phyloP scores from a whole-genome alignment of 2,888 invertebrate species.

The Dendrolimus pini region DNA sequence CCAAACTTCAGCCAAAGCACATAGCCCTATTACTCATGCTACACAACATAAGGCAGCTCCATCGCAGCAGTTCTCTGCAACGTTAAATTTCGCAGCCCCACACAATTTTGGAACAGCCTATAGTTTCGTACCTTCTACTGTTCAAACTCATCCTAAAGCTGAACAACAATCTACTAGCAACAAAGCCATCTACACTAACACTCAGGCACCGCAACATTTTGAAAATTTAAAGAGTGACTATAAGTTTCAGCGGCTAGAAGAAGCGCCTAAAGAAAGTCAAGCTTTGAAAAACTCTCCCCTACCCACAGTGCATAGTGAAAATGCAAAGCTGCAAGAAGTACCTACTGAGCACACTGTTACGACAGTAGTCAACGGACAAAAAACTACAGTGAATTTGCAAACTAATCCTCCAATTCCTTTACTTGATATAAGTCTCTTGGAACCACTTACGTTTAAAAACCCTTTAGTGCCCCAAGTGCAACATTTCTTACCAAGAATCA shows the following conservation, averaged over 20 bases:
- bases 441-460: slow-evolving; percentile 62
- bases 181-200: slow-evolving; percentile 35
- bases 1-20: slow-evolving; percentile 23
- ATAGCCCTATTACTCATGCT: slow-evolving; percentile 16
- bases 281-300: background rate
- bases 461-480: slow-evolving; percentile 68
- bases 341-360: slow-evolving; percentile 38
- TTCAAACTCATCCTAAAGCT: slow-evolving; percentile 15
- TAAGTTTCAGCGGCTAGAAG: slow-evolving; percentile 24
- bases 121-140: background rate
- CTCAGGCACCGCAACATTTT: slow-evolving; percentile 27
- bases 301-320: slow-evolving; percentile 13
- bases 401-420: slow-evolving; percentile 53
- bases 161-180: slow-evolving; percentile 44
- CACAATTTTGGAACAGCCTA: background rate
- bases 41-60: slow-evolving; percentile 8
- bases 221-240: slow-evolving; percentile 27
- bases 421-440: slow-evolving; percentile 55
- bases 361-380: slow-evolving; percentile 50
- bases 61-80: slow-evolving; percentile 1
- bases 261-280: slow-evolving; percentile 5
- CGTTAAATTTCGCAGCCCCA: slow-evolving; percentile 1
- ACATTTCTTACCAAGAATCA: slow-evolving; percentile 61
- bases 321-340: slow-evolving; percentile 31
- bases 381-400: slow-evolving; percentile 46